Evolutionary conservation across 2,888 invertebrate genomes (phyloP), one percentile per base, ranked within the genome.

Genomic region (Acrobasis suavella): DNA sequence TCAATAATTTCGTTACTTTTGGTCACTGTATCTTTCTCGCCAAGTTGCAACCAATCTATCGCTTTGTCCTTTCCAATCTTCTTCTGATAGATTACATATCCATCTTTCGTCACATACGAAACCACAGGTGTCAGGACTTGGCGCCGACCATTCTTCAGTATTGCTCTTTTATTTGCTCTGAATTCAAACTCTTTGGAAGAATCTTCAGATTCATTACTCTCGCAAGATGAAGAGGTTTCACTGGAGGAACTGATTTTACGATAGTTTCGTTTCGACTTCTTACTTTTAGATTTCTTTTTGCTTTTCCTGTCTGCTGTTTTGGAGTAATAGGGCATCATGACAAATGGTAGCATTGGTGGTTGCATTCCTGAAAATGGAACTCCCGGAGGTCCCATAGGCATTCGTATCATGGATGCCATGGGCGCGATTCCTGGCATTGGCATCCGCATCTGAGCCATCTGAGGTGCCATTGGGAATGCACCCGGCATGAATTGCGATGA

Each of bases 81-180:
- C 69, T 89, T 91, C 72, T 89, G 87, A 64, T 87, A 91, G 1
- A 90, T 80, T 3, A 90, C 87, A 50, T 83, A 84, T 0, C 91
- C 91, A 62, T 87, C 85, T 56, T 85, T 85, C 0, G 89, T 91
- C 0, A 91, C 81, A 55, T 91, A 91, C 0, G 91, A 91, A 0
- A 91, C 83, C 0, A 91, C 87, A 1, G 91, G 91, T 8, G 88
- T 90, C 2, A 91, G 67, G 0, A 89, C 83, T 63, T 88, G 80
- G 0, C 77, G 73, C 16, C 75, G 72, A n/a, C 58, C n/a, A 46
- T 46, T 71, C 55, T 73, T 74, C 1, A 42, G 12, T 42, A 22
- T 56, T 14, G 17, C 2, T 46, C 46, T 42, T 17, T 17, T 56
- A 56, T 10, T 42, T 8, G 15, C 9, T 14, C 56, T 17, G 17